A percentile compares a stretch with the other conserved stretches of the same genome.
Conservation (phyloP, 2,888 invertebrate species). For the Leptinotarsa peninsularis region DNA sequence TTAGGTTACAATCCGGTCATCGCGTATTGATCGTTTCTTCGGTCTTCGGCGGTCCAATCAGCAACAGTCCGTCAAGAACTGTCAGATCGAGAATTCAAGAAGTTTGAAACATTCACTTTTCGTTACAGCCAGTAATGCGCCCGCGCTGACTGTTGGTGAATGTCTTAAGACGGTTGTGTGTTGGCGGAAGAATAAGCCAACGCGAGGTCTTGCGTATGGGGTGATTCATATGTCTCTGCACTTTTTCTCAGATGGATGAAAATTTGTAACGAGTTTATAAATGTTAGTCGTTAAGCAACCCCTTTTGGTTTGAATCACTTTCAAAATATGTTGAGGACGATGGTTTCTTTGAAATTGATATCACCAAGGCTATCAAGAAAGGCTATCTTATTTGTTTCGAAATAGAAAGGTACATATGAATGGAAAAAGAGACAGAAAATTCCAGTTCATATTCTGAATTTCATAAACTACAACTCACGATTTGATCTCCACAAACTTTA, state of each 20-base stretch:
- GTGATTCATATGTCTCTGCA: conserved; percentile 15
- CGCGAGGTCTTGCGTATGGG: conserved; percentile 16
- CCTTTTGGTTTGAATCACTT: not conserved
- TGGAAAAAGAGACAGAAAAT: too few relatives aligned
- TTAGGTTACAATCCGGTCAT: conserved; percentile 33
- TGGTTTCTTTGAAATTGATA: not conserved
- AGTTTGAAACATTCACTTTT: conserved; percentile 55
- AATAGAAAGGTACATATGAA: too few relatives aligned
- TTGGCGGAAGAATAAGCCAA: conserved; percentile 31
- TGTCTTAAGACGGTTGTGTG: conserved; percentile 34
- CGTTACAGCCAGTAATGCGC: conserved; percentile 33
- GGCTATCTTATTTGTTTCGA: too few relatives aligned
- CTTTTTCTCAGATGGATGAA: not conserved
- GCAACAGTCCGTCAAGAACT: conserved; percentile 58
- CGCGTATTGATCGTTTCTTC: conserved; percentile 30
- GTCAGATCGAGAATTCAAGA: conserved; percentile 56
- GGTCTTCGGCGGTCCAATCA: conserved; percentile 27
- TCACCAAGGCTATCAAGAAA: not conserved
- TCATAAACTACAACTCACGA: too few relatives aligned
- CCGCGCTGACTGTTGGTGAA: conserved; percentile 36
- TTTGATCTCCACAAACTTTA: too few relatives aligned
- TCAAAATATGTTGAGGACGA: not conserved
- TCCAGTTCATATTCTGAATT: too few relatives aligned
- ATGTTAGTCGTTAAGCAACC: not conserved
- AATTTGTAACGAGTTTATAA: not conserved